A percentile compares a stretch with the other conserved stretches of the same genome.
Evolutionary conservation across 1,140 invertebrate species (phyloP).

Genomic region (Kradibia gibbosae): DNA sequence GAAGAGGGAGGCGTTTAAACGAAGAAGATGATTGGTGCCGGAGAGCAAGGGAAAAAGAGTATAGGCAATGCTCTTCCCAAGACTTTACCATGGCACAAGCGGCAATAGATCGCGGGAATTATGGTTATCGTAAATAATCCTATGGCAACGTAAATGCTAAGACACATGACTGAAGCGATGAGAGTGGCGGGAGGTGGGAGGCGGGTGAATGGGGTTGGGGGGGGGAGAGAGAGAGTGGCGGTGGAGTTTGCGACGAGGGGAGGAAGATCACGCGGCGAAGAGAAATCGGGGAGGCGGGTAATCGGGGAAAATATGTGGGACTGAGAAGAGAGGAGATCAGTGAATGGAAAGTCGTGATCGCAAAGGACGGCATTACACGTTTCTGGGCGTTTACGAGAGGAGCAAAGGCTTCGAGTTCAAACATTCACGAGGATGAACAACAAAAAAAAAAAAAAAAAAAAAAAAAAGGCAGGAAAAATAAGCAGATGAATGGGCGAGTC

Average conservation of each 20-base stretch:
- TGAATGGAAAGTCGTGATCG: constrained; percentile 48
- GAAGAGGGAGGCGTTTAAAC: neutral
- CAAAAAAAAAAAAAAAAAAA: no score
- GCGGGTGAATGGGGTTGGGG: neutral
- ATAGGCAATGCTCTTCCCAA: constrained; percentile 52
- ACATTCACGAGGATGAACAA: no score
- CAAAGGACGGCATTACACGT: neutral
- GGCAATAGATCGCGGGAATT: constrained; percentile 61
- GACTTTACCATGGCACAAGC: constrained; percentile 60
- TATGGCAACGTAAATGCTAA: constrained; percentile 51
- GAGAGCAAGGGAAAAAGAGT: neutral
- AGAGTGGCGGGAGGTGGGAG: neutral
- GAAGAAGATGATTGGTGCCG: neutral
- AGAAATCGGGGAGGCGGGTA: no score
- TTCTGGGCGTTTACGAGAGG: constrained; percentile 41
- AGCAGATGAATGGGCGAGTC: constrained; percentile 21
- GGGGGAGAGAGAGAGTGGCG: neutral
- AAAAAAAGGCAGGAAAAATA: no score
- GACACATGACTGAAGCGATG: neutral
- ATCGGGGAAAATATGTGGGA: neutral
- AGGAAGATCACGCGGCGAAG: no score
- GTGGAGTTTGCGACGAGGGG: no score
- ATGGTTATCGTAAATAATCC: constrained; percentile 69
- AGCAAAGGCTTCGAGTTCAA: neutral
- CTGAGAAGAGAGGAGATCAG: neutral